Evolutionary conservation across 2,888 invertebrate genomes (phyloP).

Genomic region (Norana najaformis): DNA sequence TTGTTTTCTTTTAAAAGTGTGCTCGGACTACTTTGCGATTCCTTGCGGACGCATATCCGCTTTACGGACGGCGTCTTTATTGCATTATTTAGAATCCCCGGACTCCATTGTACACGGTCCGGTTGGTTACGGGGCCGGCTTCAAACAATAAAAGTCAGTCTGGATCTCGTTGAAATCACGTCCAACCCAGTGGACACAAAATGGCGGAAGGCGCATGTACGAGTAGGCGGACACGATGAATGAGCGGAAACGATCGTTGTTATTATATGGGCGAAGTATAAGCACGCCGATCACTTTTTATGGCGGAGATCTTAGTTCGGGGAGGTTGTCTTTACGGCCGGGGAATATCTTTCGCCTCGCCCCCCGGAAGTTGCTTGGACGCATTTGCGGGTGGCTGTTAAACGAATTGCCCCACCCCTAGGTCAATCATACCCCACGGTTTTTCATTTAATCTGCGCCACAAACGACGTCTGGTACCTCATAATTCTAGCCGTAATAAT

Average conservation of each 20-base stretch:
- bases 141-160: conserved; percentile 13
- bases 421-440: not conserved
- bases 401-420: not conserved
- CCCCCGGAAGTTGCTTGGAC: not conserved
- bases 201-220: not conserved
- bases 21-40: not conserved
- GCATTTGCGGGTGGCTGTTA: not conserved
- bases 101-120: not conserved
- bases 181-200: not conserved
- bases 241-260: not conserved
- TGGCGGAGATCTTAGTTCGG: not conserved
- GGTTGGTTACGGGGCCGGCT: not conserved
- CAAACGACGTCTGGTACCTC: not conserved
- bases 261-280: not conserved
- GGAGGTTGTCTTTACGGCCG: not conserved
- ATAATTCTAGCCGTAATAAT: not conserved
- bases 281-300: not conserved
- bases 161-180: not conserved
- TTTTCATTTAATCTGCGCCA: not conserved
- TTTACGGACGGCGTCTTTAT: not conserved
- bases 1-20: not conserved
- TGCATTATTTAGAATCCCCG: not conserved
- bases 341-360: not conserved
- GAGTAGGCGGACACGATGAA: not conserved
- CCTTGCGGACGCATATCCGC: not conserved